Conservation (phyloP, 2,797 vertebrate genomes). For the Pseudochaenichthys georgianus region DNA sequence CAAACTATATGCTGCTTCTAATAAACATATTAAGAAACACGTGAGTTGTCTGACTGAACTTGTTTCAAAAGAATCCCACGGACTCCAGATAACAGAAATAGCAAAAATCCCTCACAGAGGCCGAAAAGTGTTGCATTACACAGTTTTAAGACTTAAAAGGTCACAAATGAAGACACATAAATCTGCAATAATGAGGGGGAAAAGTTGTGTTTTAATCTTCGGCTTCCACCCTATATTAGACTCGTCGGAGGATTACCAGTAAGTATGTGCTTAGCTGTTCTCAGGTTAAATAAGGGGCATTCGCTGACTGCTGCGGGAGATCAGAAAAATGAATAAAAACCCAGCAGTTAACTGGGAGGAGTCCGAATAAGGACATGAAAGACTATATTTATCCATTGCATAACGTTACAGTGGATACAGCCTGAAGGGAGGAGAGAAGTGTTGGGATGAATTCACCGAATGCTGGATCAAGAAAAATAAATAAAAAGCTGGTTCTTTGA, state of each 20-base stretch:
- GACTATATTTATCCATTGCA: slow-evolving; percentile 77
- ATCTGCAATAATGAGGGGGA: not conserved
- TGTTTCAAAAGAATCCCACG: not conserved
- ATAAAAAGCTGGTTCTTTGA: slow-evolving; percentile 27
- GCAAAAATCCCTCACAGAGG: not conserved
- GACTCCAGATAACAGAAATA: not conserved
- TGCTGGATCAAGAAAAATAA: slow-evolving; percentile 50
- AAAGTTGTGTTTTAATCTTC: slow-evolving; percentile 38
- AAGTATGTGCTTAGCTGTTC: slow-evolving; percentile 59
- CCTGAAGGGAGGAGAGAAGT: slow-evolving; percentile 63
- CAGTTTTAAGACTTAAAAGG: slow-evolving; percentile 5
- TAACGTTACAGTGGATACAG: slow-evolving; percentile 69
- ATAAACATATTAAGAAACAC: too few species aligned
- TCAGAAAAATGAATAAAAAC: slow-evolving; percentile 44
- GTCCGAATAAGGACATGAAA: slow-evolving; percentile 70
- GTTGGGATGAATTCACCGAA: slow-evolving; percentile 65
- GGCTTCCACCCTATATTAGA: slow-evolving; percentile 33
- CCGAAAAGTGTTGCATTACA: not conserved
- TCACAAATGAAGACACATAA: slow-evolving; percentile 19
- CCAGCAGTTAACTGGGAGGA: slow-evolving; percentile 63
- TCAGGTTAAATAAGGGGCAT: slow-evolving; percentile 66
- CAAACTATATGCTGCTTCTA: too few species aligned
- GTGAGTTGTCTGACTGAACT: not conserved
- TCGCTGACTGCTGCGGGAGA: slow-evolving; percentile 51
- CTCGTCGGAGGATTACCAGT: slow-evolving; percentile 48